Percentiles rank a stretch among this genome's conserved stretches.
These are phyloP conservation scores for Griposia aprilina DNA, from an alignment of 2,888 invertebrate genomes.

Conservation along the genomic window DNA sequence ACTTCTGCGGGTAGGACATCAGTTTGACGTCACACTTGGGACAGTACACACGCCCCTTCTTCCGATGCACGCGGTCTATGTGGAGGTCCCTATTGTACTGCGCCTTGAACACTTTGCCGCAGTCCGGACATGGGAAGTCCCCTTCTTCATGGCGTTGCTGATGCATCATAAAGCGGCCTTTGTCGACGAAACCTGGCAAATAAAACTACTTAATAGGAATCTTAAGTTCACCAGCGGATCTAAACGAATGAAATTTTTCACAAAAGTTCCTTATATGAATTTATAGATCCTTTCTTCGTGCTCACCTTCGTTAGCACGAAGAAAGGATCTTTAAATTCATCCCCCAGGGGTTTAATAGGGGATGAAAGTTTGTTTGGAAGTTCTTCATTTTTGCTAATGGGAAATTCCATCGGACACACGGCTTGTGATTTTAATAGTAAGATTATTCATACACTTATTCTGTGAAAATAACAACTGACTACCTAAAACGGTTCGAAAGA, in stretches of 20 bases:
- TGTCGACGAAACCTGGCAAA: constrained; percentile 72
- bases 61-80: constrained; percentile 81
- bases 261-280: too few species aligned
- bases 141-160: constrained; percentile 83
- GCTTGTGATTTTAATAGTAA: too few species aligned
- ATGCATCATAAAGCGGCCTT: constrained; percentile 83
- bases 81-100: constrained; percentile 76
- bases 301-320: too few species aligned
- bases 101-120: constrained; percentile 84
- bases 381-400: too few species aligned
- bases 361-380: too few species aligned
- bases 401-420: neutral
- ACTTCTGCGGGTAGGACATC: constrained; percentile 86
- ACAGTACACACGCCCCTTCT: constrained; percentile 83
- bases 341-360: too few species aligned
- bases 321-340: too few species aligned
- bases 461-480: too few species aligned
- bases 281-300: too few species aligned
- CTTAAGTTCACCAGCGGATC: neutral
- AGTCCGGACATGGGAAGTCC: constrained; percentile 82
- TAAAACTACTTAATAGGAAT: neutral
- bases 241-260: too few species aligned
- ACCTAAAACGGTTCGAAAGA: too few species aligned
- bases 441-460: too few species aligned
- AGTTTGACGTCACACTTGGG: constrained; percentile 85